Evolutionary conservation across 1,140 invertebrate species (phyloP), one percentile per base, ranked within the genome.

Genomic region (Metopolophium dirhodum): DNA sequence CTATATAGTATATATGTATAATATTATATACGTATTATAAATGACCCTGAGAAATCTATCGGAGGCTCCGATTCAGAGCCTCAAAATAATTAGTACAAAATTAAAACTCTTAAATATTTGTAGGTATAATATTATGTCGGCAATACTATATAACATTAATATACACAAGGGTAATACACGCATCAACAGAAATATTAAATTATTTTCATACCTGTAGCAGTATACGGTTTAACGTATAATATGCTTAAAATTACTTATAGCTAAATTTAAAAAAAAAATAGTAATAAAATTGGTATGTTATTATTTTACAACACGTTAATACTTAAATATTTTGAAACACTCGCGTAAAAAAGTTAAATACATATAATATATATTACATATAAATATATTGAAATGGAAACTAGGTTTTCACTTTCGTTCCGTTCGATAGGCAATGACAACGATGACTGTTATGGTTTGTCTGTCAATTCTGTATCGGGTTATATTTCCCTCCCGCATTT

Each of bases 361-460:
- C 35, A 57, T 61, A 49, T 22, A 86, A 86, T 26, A 37, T 91
- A 45, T 18, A 1, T 68, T 41, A 41, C 20, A 41, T 35, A 45
- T 11, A 49, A 77, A 77, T 91, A 83, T 83, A 47, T 83, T 54
- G 35, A 93, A 93, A 93, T 85, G 91, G 82, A 86, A 93, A 93
- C 35, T 83, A 54, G 77, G 35, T 93, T 93, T 86, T 93, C 91
- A 93, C 91, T 93, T 93, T 93, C 91, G 91, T 93, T 93, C 91
- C 91, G 91, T 86, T 93, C 91, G 91, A 93, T 54, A 85, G 49
- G 91, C 51, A 93, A 93, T 93, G 82, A 93, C 91, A 86, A 93
- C 91, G 91, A 93, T 85, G 91, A 93, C 91, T 93, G 91, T 93
- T 86, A 93, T 85, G 91, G 91, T 93, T 83, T 86, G 91, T 85